A percentile compares a stretch with the other conserved stretches of the same genome.
phyloP scores from a whole-genome alignment of 2,797 vertebrate species.

The Sebastes minor region DNA sequence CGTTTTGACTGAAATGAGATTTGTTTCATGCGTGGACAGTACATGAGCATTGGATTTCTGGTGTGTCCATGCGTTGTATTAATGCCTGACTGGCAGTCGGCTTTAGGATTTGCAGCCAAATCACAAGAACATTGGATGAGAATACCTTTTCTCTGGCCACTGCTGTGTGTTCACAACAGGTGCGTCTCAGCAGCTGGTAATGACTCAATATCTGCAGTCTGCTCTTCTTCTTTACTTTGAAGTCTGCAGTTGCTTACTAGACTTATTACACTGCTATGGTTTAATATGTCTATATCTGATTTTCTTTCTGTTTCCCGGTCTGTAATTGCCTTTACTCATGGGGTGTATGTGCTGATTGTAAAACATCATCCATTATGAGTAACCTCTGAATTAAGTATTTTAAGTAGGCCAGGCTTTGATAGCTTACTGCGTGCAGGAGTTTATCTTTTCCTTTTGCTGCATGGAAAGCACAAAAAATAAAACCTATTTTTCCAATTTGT shows the following conservation, averaged over 20 bases:
- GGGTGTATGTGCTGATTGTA: constrained; percentile 36
- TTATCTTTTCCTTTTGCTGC: constrained; percentile 36
- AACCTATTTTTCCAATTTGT: constrained; percentile 2
- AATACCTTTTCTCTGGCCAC: constrained; percentile 37
- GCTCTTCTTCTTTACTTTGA: background rate
- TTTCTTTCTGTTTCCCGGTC: constrained; percentile 19
- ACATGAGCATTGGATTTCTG: constrained; percentile 24
- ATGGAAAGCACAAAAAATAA: constrained; percentile 27
- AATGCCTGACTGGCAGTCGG: constrained; percentile 40
- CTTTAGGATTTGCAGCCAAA: constrained; percentile 46
- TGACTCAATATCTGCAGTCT: constrained; percentile 31
- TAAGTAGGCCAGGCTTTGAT: constrained; percentile 39
- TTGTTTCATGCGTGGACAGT: constrained; percentile 37
- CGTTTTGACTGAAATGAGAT: constrained; percentile 46
- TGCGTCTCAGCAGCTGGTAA: constrained; percentile 43
- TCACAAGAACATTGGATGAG: constrained; percentile 47
- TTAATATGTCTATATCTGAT: constrained; percentile 27
- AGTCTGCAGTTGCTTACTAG: background rate
- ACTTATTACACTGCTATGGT: constrained; percentile 7
- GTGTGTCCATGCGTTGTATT: constrained; percentile 28
- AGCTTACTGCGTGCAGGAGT: constrained; percentile 17
- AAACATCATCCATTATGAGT: constrained; percentile 43
- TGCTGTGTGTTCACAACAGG: constrained; percentile 42
- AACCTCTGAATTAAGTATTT: constrained; percentile 43
- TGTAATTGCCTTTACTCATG: constrained; percentile 45